These are phyloP conservation scores for Uria lomvia DNA, from an alignment of 2,113 vertebrate genomes.

Conservation along the genomic window DNA sequence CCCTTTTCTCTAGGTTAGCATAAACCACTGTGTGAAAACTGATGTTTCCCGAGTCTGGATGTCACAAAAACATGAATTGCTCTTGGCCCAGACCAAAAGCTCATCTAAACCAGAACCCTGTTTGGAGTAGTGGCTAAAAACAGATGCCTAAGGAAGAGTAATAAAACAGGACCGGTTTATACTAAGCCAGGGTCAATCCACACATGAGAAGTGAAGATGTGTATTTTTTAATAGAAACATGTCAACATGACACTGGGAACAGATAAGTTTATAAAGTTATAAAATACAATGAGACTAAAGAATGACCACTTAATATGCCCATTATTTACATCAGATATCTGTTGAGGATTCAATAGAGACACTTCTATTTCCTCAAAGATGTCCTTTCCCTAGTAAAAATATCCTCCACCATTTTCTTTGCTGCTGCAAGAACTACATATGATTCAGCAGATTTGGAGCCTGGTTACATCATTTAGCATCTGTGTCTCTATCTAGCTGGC, in stretches of 20 bases:
- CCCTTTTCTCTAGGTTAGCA: background rate
- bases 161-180: background rate
- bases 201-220: background rate
- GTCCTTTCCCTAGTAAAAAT: background rate
- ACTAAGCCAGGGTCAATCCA: background rate
- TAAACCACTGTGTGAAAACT: background rate
- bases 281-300: background rate
- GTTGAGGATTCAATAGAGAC: background rate
- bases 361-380: background rate
- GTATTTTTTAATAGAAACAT: background rate
- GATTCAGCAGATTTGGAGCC: constrained; percentile 35
- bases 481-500: constrained; percentile 9
- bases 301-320: background rate
- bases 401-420: background rate
- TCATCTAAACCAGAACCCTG: background rate
- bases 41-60: background rate
- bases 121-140: background rate
- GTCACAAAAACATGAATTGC: background rate
- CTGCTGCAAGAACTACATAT: background rate
- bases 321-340: background rate
- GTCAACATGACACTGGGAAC: background rate
- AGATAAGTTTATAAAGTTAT: background rate
- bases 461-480: constrained; percentile 41
- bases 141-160: background rate
- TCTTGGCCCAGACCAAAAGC: background rate